These are phyloP conservation scores for Xestobium rufovillosum DNA, from an alignment of 2,888 invertebrate genomes.

Conservation along the genomic window DNA sequence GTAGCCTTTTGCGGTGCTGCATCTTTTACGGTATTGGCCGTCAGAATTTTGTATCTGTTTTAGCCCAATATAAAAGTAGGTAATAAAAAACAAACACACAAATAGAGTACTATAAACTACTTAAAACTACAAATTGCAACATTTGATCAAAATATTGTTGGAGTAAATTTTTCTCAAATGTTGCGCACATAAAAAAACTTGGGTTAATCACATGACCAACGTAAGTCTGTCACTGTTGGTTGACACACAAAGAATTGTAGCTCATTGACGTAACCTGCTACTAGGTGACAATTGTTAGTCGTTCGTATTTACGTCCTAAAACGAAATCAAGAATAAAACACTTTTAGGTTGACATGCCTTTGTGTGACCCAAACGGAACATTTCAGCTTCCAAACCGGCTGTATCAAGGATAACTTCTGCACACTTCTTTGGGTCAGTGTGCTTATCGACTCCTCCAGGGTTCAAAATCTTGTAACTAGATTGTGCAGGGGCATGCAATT, in stretches of 20 bases:
- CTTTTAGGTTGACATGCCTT: slow-evolving; percentile 85
- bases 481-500: slow-evolving; percentile 23
- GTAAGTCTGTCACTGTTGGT: neutral
- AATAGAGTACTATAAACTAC: slow-evolving; percentile 15
- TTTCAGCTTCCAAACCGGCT: slow-evolving; percentile 79
- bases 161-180: too few relatives aligned
- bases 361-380: slow-evolving; percentile 95
- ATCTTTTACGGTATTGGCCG: slow-evolving; percentile 79
- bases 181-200: neutral
- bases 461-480: slow-evolving; percentile 98
- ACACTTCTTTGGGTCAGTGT: slow-evolving; percentile 72
- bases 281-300: too few relatives aligned
- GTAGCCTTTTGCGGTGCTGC: slow-evolving; percentile 81
- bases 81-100: slow-evolving; percentile 22
- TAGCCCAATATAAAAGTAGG: slow-evolving; percentile 22
- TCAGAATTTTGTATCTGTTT: slow-evolving; percentile 98
- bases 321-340: too few relatives aligned
- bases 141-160: too few relatives aligned
- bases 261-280: too few relatives aligned
- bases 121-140: too few relatives aligned
- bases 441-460: slow-evolving; percentile 75
- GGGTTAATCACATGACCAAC: neutral
- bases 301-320: too few relatives aligned
- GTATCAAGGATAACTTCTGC: slow-evolving; percentile 75
- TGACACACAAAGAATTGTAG: slow-evolving; percentile 1